Base-by-base conservation (phyloP, 2,888 invertebrate species). In the Ennomos quercinarius region DNA sequence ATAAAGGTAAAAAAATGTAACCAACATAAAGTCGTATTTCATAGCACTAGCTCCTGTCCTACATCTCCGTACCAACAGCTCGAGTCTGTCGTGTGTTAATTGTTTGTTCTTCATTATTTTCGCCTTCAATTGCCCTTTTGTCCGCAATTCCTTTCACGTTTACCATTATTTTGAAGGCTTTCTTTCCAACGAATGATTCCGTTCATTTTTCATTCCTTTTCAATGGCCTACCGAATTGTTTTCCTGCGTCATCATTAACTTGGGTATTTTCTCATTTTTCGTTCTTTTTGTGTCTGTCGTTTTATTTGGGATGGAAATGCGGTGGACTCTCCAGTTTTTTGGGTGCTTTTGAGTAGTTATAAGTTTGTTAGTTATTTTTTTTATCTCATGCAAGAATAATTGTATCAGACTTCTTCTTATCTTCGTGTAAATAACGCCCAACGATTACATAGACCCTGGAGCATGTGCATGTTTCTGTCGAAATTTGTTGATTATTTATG, bases 61-160 rank as follows among this genome's bases (percentile, higher is more conserved):
- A 69, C 10, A 43, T 48, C 53, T 53, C 48, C 58, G 71, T 64
- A 59, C 68, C 60, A 63, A 57, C 59, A 51, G 64, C 68, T 66
- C 61, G 70, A 73, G 72, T 74, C 76, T 73, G 78, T 76, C 83
- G 85, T 86, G 89, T 91, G 90, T 90, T 91, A 91, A 92, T 91
- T 92, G 91, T 92, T 91, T 90, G 89, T 89, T 85, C 79, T 86
- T 85, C 89, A 91, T 92, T 91, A 92, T 91, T 86, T 86, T 87
- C 85, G 81, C 83, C 90, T 92, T 92, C 91, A 92, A 91, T 91
- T 92, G 89, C 91, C 91, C 86, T 83, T 88, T 92, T 92, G 91
- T 92, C 81, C 58, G 59, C 81, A 73, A 85, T 88, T 89, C 87
- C 86, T 84, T 84, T 84, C 86, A 81, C 74, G 67, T 81, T 79